Percentiles rank a stretch among this genome's conserved stretches.
These are phyloP conservation scores for Sclerurus mexicanus DNA, from an alignment of 2,113 vertebrate genomes.

Conservation along the genomic window DNA sequence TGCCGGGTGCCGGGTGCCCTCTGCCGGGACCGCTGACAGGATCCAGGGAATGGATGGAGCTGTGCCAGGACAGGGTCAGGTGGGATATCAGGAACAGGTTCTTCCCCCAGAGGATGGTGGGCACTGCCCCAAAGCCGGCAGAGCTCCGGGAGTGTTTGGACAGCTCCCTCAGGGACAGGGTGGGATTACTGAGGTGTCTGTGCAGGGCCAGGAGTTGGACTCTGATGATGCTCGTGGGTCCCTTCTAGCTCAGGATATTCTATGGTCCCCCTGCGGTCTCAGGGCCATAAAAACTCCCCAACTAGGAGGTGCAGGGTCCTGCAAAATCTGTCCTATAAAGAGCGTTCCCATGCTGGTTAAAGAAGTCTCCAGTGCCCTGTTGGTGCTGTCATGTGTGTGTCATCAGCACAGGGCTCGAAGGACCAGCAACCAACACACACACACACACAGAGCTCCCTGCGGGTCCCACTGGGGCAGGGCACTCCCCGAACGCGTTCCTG, in stretches of 20 bases:
- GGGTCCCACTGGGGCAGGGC: neutral
- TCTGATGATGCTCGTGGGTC: neutral
- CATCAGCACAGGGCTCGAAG: accelerated
- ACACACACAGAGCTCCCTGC: accelerated
- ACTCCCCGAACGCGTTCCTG: accelerated
- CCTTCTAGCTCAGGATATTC: neutral
- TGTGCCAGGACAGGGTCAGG: accelerated
- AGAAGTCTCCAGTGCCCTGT: accelerated
- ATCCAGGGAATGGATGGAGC: neutral
- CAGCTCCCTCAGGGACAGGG: neutral
- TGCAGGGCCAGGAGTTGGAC: accelerated
- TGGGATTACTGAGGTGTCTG: neutral
- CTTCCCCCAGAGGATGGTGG: neutral
- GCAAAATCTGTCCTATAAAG: accelerated
- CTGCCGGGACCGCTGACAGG: neutral
- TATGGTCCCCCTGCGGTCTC: neutral
- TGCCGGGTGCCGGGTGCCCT: neutral
- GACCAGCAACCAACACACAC: accelerated
- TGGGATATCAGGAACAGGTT: neutral
- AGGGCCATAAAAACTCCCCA: accelerated
- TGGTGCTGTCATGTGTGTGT: accelerated
- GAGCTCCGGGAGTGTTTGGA: neutral
- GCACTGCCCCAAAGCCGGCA: neutral
- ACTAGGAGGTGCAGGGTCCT: neutral
- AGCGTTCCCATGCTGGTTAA: accelerated